phyloP scores from a whole-genome alignment of 2,113 vertebrate species.

The Dromiciops gliroides region DNA sequence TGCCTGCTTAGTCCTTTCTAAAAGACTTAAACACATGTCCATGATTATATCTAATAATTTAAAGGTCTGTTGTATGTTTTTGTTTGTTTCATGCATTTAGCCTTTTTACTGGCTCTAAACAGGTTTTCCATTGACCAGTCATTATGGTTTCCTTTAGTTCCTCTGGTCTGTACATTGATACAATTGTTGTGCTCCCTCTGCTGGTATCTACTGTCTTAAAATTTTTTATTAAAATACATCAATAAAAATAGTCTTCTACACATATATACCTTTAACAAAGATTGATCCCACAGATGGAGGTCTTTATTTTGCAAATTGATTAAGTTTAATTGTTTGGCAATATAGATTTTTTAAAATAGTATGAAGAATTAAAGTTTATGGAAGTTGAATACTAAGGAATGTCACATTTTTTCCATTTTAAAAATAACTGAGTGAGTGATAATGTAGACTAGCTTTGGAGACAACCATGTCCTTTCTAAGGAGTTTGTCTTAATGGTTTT shows the following conservation, averaged over 20 bases:
- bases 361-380: not conserved
- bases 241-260: not conserved
- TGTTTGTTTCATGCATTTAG: not conserved
- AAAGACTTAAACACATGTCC: not conserved
- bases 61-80: not conserved
- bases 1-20: not conserved
- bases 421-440: conserved; percentile 11
- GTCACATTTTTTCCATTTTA: conserved; percentile 28
- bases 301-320: conserved; percentile 14
- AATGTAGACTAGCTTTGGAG: not conserved
- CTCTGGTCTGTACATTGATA: conserved; percentile 12
- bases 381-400: conserved; percentile 34
- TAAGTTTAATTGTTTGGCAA: conserved; percentile 8
- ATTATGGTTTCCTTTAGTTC: conserved; percentile 23
- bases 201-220: not conserved
- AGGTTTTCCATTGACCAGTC: not conserved
- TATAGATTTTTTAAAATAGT: conserved; percentile 10
- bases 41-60: not conserved
- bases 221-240: not conserved
- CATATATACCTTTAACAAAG: not conserved
- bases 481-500: not conserved
- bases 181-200: conserved; percentile 2
- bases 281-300: not conserved
- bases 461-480: not conserved
- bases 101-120: not conserved